These are phyloP conservation scores for Holcopasites calliopsidis DNA, from an alignment of 1,140 invertebrate species.

Conservation along the genomic window DNA sequence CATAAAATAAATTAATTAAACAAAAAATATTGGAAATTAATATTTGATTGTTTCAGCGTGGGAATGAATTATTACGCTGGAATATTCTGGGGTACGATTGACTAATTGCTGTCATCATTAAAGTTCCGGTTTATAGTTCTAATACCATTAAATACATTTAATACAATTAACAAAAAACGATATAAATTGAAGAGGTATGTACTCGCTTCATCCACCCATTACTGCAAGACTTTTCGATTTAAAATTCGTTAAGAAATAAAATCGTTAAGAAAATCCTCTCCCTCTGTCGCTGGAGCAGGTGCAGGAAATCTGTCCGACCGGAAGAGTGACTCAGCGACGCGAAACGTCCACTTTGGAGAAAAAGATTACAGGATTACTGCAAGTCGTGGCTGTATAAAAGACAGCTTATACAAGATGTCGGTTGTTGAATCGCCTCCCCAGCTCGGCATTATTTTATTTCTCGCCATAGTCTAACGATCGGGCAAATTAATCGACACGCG, in stretches of 20 bases:
- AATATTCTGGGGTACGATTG: too few species aligned
- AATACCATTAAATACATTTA: too few species aligned
- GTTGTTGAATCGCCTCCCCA: slow-evolving; percentile 42
- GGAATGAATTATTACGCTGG: too few species aligned
- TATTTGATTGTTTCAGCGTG: too few species aligned
- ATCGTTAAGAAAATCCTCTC: not conserved
- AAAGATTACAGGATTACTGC: slow-evolving; percentile 41
- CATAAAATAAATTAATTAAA: too few species aligned
- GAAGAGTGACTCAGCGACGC: slow-evolving; percentile 52
- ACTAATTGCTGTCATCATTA: too few species aligned
- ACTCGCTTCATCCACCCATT: too few species aligned
- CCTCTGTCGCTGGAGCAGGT: slow-evolving; percentile 30
- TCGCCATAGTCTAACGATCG: not conserved
- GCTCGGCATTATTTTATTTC: slow-evolving; percentile 43
- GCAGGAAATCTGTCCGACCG: slow-evolving; percentile 47
- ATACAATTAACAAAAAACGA: too few species aligned
- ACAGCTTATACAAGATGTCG: slow-evolving; percentile 33
- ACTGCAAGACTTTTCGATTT: not conserved
- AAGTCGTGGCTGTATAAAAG: not conserved
- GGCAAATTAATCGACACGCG: slow-evolving; percentile 45
- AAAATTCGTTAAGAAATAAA: slow-evolving; percentile 7
- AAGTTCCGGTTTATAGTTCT: too few species aligned
- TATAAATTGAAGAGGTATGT: too few species aligned
- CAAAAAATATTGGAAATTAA: too few species aligned
- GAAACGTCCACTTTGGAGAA: slow-evolving; percentile 29